Evolutionary conservation across 2,797 vertebrate species (phyloP).

Genomic region (Zalophus californianus): DNA sequence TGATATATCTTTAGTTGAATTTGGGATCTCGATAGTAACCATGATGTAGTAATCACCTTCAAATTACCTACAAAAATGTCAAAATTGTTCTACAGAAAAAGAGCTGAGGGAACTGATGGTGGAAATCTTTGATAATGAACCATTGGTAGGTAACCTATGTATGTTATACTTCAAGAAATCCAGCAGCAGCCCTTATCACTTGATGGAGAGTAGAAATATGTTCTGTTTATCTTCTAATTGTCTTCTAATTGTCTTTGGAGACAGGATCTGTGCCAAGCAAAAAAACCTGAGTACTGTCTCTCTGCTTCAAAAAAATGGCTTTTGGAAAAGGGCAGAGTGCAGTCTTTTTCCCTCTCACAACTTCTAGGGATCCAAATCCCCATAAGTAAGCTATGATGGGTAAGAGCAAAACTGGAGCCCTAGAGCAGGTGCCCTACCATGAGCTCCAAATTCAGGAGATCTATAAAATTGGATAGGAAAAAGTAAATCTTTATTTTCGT

Average conservation of each 20-base stretch:
- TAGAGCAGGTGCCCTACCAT: neutral
- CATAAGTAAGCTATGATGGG: neutral
- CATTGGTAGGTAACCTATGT: neutral
- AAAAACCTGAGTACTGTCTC: neutral
- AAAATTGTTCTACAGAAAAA: neutral
- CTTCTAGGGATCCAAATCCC: neutral
- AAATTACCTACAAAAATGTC: neutral
- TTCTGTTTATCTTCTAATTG: neutral
- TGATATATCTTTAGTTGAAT: neutral
- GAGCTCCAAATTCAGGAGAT: neutral
- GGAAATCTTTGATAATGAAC: neutral
- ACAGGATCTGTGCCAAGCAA: neutral
- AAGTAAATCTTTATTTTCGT: neutral
- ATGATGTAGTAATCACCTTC: neutral
- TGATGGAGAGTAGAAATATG: neutral
- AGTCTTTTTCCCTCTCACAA: neutral
- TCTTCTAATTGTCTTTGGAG: neutral
- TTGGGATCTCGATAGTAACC: neutral
- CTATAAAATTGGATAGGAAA: neutral
- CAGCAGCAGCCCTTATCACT: neutral
- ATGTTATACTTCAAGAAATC: neutral
- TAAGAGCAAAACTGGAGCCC: neutral
- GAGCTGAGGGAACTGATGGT: neutral
- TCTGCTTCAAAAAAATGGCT: neutral
- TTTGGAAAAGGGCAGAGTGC: neutral